Base-by-base conservation (phyloP, 1,140 invertebrate species). In the Elysia chlorotica region DNA sequence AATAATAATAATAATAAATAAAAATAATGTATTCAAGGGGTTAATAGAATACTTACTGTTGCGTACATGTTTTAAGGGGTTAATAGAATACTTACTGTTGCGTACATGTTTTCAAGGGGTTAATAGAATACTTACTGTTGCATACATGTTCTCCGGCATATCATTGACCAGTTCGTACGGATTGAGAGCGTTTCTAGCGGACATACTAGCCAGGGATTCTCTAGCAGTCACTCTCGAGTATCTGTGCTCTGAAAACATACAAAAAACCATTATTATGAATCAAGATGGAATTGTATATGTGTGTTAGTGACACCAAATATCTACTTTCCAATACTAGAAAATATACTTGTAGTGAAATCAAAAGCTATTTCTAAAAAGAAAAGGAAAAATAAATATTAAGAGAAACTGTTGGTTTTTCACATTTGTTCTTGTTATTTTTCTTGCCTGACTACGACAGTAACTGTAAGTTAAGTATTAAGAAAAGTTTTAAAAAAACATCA, bases 131-230 rank as follows among this genome's bases (percentile, higher is more conserved):
- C 78, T 78, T 62, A 82, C 81, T 35, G 81, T 82, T 35, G 81
- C 81, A 66, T 82, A 82, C 36, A 76, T 81, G 56, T 82, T 82
- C 56, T 83, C 81, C 3, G 78, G 75, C 28, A 71, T n/a, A 35
- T 74, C 73, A 21, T 76, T 56, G 1, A 83, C 81, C 6, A 76
- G 68, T 63, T 81, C 81, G 48, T 83, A 83, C 0, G 76, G 77
- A 66, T 83, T 82, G 14, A 79, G 74, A 5, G 78, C 77, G 59
- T 79, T 73, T 23, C 82, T 74, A 19, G 78, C 81, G 30, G 79
- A 76, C 56, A 83, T 83, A 48, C 82, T 83, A 6, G 82, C 81
- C 61, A 83, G 63, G 10, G 82, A 83, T 67, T 83, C 82, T 23
- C 82, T 56, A 2, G 82, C 81, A 25, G 82, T 82, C 56, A 83